Evolutionary conservation across 2,888 invertebrate species (phyloP), one percentile per base, ranked within the genome.

Genomic region (Pterostichus madidus): DNA sequence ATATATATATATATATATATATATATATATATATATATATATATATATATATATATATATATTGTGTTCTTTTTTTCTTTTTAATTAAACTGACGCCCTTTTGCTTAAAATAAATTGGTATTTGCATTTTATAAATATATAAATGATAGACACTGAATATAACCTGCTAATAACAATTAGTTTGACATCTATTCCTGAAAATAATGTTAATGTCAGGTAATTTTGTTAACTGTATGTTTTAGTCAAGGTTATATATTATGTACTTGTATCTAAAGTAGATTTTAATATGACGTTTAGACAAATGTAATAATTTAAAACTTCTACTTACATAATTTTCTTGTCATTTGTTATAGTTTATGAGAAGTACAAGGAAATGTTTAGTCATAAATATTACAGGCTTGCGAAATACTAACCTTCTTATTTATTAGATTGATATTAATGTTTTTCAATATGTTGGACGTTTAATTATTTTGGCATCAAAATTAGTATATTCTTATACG

Each of bases 201-300:
- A 11, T 5, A 59, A 59, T 6, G 59, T 35, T 64, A 64, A 64
- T 64, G 32, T 64, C 64, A 64, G 64, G n/a, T n/a, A 13, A 64
- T 64, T 64, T 64, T 6, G 7, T 44, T 71, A 44, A 68, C 15
- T 46, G 44, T 6, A 46, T 15, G 59, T 11, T 6, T 71, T 71
- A n/a, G 15, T 15, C 71, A 71, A 71, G 71, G 71, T 46, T 71
- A 7, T 46, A 6, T 71, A 11, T 15, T 32, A 5, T 61, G 24
- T 24, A 17, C 24, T 39, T 39, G 8, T 39, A 39, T 39, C 3
- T 1, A 1, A 32, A 61, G 24, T 31, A 15, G 8, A 68, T 68
- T 68, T 68, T 13, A 24, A 17, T 71, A 15, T 71, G 71, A 71
- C 35, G 24, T 71, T 71, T 46, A 10, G 10, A 17, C 44, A 71